Conservation (phyloP, 2,888 invertebrate genomes). For the Spisula subtruncata region DNA sequence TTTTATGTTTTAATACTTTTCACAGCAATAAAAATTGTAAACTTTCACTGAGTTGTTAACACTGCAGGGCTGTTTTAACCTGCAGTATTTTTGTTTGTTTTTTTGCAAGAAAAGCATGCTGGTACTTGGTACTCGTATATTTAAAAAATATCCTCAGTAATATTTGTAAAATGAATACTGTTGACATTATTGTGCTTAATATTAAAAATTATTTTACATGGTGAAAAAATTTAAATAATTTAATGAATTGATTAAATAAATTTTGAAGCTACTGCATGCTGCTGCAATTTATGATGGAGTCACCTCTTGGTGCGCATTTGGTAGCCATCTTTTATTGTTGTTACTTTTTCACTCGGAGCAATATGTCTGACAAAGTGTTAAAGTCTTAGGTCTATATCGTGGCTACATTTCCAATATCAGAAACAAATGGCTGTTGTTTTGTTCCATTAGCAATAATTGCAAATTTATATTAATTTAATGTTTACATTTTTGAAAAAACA, state of each 20-base stretch:
- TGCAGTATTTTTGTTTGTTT: not conserved
- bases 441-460: not conserved
- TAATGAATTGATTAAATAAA: not conserved
- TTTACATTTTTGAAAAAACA: not conserved
- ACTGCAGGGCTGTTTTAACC: not conserved
- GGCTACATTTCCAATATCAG: not conserved
- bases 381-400: not conserved
- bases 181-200: not conserved
- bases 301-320: not conserved
- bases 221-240: no score
- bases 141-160: not conserved
- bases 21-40: conserved; percentile 1
- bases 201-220: no score
- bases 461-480: not conserved
- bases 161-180: not conserved
- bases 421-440: not conserved
- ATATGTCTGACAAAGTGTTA: not conserved
- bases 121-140: not conserved
- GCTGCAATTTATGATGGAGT: not conserved
- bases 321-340: not conserved
- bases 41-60: not conserved
- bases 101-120: not conserved
- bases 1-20: not conserved
- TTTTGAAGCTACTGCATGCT: not conserved
- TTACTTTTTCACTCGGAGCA: not conserved